Base-by-base conservation (phyloP, 1,140 invertebrate species). In the Panonychus citri region DNA sequence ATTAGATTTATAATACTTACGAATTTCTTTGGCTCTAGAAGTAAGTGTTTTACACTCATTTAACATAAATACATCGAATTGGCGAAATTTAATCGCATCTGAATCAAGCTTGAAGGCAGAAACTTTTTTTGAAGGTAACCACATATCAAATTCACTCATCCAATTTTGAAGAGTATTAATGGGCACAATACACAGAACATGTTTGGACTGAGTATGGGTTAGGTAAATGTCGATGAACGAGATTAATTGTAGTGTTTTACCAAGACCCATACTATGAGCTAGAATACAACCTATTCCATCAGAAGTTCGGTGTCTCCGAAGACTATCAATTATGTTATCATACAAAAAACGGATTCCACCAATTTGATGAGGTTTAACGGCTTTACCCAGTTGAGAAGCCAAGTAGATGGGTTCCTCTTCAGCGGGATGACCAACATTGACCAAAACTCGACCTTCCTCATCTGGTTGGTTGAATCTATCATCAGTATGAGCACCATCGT, bases 151-250 rank as follows among this genome's bases (percentile, higher is more conserved):
- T 69, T 99, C 94, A 3, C 83, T 80, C 58, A 90, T 70, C 94
- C 94, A 98, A 74, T 99, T 98, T 72, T 98, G 91, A 54, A 98
- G 73, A 2, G 93, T 97, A 72, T 99, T 99, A 55, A 98, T 95
- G 1, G 94, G 94, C 75, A 97, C 94, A 61, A 99, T 95, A 65
- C 89, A 88, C 10, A 98, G 70, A 3, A 96, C 86, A 34, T 81
- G 84, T 66, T 80, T 85, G 7, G 83, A 82, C n/a, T 76, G 75
- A 0, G 89, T 94, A 65, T 86, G 80, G 53, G 88, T 74, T 61
- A 97, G 75, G 71, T 97, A 95, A 60, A 96, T 82, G 71, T 97
- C 90, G 66, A 84, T 85, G 72, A 97, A 97, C 61, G 85, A 85
- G 28, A 95, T 83, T 48, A 95, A 67, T 68, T 74, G 61, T 24